Evolutionary conservation across 2,888 invertebrate genomes (phyloP).

Genomic region (Eristalis tenax): DNA sequence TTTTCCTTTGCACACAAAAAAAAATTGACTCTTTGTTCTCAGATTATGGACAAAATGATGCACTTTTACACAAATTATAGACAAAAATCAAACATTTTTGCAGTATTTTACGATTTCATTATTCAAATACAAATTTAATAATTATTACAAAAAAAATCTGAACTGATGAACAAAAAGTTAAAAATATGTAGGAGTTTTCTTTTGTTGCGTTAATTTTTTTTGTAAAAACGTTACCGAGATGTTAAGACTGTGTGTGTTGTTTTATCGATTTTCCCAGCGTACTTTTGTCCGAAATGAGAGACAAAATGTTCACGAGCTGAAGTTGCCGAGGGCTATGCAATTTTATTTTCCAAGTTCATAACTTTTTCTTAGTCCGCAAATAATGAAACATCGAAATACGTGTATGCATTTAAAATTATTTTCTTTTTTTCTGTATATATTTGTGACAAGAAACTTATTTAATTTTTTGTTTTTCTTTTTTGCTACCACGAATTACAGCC

Average conservation of each 20-base stretch:
- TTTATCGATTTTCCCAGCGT: conserved; percentile 64
- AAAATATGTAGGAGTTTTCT: conserved; percentile 13
- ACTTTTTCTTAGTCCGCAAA: conserved; percentile 28
- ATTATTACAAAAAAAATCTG: background rate
- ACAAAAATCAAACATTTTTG: conserved; percentile 41
- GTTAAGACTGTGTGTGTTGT: conserved; percentile 19
- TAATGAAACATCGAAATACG: conserved; percentile 34
- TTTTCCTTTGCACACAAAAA: conserved; percentile 15
- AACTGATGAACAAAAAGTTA: background rate
- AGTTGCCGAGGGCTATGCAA: background rate
- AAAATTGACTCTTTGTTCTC: conserved; percentile 30
- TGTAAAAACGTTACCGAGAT: conserved; percentile 14
- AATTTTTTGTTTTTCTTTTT: conserved; percentile 10
- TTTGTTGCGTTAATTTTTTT: conserved; percentile 11
- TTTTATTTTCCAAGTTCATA: conserved; percentile 40
- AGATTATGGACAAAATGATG: conserved; percentile 21
- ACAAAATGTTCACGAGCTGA: conserved; percentile 23
- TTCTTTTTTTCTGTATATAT: background rate
- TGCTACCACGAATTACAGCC: conserved; percentile 49
- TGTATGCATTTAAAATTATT: conserved; percentile 40
- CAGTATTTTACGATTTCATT: conserved; percentile 34
- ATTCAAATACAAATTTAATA: conserved; percentile 1
- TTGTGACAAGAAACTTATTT: conserved; percentile 35
- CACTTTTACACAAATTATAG: conserved; percentile 36
- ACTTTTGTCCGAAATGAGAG: conserved; percentile 8